Conservation (phyloP, 2,113 vertebrate genomes). For the Indicator maculatus region DNA sequence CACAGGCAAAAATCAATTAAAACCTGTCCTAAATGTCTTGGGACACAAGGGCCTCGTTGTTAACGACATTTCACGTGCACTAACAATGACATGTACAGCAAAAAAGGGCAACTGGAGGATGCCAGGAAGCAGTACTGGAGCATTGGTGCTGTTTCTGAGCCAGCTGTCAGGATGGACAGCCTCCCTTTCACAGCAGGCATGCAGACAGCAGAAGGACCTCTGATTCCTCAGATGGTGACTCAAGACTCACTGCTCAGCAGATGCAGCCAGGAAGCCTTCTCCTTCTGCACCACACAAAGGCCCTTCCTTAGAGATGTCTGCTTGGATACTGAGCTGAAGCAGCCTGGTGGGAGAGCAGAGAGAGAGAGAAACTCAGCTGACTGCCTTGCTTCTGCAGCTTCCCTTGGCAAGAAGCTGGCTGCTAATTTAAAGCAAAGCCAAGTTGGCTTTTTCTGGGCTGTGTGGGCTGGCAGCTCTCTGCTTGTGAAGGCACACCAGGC, state of each 20-base stretch:
- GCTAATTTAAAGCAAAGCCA: conserved; percentile 10
- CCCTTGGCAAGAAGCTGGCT: neutral
- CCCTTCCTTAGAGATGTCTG: neutral
- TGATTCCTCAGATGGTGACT: neutral
- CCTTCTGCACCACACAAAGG: neutral
- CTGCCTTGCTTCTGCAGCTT: neutral
- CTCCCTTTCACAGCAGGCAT: neutral
- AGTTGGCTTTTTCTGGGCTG: neutral
- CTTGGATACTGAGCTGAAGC: neutral
- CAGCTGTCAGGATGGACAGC: neutral
- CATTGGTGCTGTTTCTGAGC: neutral
- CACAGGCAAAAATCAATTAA: neutral
- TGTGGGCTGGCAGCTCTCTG: neutral
- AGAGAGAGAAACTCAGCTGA: neutral
- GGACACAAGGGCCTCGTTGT: fast-evolving
- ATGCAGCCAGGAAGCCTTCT: neutral
- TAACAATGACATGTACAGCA: neutral
- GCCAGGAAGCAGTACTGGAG: neutral
- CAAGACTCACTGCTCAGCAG: neutral
- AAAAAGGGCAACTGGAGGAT: neutral
- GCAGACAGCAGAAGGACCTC: neutral
- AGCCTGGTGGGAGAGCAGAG: neutral
- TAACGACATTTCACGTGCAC: neutral
- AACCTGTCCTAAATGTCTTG: neutral
- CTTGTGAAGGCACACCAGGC: neutral